phyloP scores from a whole-genome alignment of 1,140 invertebrate species.

The Neodiprion pinetum region DNA sequence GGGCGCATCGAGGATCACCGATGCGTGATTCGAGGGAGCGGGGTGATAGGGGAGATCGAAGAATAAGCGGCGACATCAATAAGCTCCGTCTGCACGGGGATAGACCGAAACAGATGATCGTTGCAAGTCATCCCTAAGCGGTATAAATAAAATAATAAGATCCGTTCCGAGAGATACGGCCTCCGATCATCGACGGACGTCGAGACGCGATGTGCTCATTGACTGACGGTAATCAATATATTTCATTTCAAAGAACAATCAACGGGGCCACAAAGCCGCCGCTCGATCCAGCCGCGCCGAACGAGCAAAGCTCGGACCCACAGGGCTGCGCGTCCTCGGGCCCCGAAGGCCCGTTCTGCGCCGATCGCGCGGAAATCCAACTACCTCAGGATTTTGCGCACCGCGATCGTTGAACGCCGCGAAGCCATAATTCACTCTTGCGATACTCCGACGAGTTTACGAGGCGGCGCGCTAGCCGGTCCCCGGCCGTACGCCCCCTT shows the following conservation, averaged over 20 bases:
- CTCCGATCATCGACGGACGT: too few relatives aligned
- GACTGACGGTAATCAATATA: constrained; percentile 41
- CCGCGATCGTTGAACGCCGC: background rate
- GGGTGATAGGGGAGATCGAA: constrained; percentile 27
- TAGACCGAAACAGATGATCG: constrained; percentile 22
- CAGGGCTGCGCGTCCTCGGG: constrained; percentile 14
- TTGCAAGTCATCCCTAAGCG: constrained; percentile 43
- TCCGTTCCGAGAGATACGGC: constrained; percentile 8
- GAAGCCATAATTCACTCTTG: too few relatives aligned
- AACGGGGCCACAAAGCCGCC: constrained; percentile 30
- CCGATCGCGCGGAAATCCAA: background rate
- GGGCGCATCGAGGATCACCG: constrained; percentile 37
- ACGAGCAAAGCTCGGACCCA: constrained; percentile 17
- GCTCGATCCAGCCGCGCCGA: constrained; percentile 26
- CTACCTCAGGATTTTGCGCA: too few relatives aligned
- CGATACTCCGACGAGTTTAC: too few relatives aligned
- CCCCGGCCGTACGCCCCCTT: background rate
- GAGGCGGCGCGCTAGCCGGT: too few relatives aligned
- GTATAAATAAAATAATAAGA: constrained; percentile 34
- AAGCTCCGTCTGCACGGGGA: constrained; percentile 16
- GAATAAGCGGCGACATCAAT: constrained; percentile 48
- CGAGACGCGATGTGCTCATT: constrained; percentile 22
- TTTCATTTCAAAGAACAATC: constrained; percentile 44
- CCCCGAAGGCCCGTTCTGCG: constrained; percentile 36
- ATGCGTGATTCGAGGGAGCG: constrained; percentile 31